Evolutionary conservation across 2,888 invertebrate species (phyloP), one percentile per base, ranked within the genome.

Genomic region (Drosophila antonietae): DNA sequence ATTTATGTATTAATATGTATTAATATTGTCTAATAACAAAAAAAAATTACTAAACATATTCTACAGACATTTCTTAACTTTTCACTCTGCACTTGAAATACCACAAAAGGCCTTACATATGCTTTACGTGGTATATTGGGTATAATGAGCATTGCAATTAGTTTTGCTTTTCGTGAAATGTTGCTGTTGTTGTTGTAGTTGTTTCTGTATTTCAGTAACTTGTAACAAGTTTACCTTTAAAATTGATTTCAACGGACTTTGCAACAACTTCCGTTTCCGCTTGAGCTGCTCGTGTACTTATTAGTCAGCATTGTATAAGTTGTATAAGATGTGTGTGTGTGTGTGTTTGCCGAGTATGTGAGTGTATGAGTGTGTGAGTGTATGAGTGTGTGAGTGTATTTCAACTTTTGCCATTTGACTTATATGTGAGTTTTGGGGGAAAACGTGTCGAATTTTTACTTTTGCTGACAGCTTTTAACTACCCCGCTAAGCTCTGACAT

Each of bases 211-310:
- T 67, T 66, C 33, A 39, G 72, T 55, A 60, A 73, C 52, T 73
- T 73, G 75, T 71, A 79, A 81, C 73, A 88, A 86, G 84, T 88
- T 86, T 77, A 82, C 78, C 75, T 86, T 84, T 82, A 70, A 88
- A 86, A 88, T 86, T 86, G 86, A 86, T 86, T 86, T 88, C 89
- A 79, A 81, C 81, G 68, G 85, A 85, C 84, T 84, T 85, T 77
- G 81, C 68, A 88, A 83, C 84, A 84, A 84, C 83, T 88, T 84
- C 88, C 88, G 88, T 79, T 88, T 88, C 88, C 88, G 85, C 73
- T 75, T 65, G 57, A 74, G 71, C 55, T 72, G 70, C 66, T 62
- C 72, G 79, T 72, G 71, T 83, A 72, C 75, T 77, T 75, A 78
- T 78, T 78, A 78, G 78, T 78, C 62, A 59, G 65, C 68, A 78